Evolutionary conservation across 2,797 vertebrate genomes (phyloP), one percentile per base, ranked within the genome.

Genomic region (Sparus aurata): DNA sequence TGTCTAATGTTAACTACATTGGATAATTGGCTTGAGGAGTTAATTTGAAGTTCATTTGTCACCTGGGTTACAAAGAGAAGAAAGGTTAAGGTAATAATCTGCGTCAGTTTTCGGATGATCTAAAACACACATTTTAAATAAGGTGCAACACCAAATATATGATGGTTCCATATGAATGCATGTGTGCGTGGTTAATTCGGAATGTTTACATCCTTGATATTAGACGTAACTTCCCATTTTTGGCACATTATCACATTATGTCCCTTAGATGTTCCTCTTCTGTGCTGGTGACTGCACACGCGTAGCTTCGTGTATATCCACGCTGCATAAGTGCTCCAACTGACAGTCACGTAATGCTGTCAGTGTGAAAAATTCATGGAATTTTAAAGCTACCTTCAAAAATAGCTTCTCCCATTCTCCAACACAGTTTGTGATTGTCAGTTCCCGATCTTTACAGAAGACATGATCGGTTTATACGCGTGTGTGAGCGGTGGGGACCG

Each of bases 11-110:
- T 49, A 55, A 77, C 63, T 61, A 69, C 23, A 69, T 22, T 58
- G 1, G 53, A 67, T 85, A 62, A 77, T 62, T 41, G 38, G 12
- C 38, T 49, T 71, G 30, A n/a, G 54, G 65, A 43, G 63, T 49
- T 41, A 1, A 67, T 45, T 79, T 58, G 16, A 50, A 64, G 23
- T 60, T 9, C 38, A 13, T 50, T 22, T 25, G n/a, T 73, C 25
- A 68, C 0, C n/a, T 18, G 6, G 10, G 43, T 50, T 47, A 46
- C n/a, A 38, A 59, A 15, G 67, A 47, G 59, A 67, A 63, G 1
- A 69, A 17, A 34, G 45, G 4, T 41, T 58, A 43, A 1, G 15
- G 18, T 46, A 23, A 74, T 62, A 71, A 43, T 55, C 13, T 2
- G 17, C 52, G 43, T 68, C 34, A 80, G 50, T 34, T 53, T 45